A percentile compares a stretch with the other conserved stretches of the same genome.
phyloP scores from a whole-genome alignment of 2,797 vertebrate species.

The Strix occidentalis region DNA sequence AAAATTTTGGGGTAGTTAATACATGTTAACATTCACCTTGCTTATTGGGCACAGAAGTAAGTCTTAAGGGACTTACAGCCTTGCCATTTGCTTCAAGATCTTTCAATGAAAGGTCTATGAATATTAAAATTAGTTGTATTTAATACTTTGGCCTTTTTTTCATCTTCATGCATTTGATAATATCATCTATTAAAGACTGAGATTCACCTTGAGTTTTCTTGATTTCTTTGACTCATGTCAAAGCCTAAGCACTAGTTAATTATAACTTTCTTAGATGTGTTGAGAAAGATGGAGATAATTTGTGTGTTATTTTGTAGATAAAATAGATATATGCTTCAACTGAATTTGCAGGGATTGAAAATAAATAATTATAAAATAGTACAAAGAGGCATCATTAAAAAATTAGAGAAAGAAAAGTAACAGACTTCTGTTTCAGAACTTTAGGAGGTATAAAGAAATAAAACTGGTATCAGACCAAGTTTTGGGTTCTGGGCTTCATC shows the following conservation, averaged over 20 bases:
- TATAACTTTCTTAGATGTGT: neutral
- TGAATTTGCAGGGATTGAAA: neutral
- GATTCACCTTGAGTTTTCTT: neutral
- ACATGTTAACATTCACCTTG: neutral
- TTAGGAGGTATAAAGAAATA: neutral
- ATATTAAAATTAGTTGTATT: neutral
- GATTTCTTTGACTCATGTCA: neutral
- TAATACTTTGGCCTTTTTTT: neutral
- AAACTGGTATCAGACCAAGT: neutral
- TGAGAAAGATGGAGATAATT: neutral
- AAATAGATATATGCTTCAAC: neutral
- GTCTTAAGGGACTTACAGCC: neutral
- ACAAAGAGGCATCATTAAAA: neutral
- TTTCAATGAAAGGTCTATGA: neutral
- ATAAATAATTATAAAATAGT: neutral
- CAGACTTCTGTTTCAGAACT: neutral
- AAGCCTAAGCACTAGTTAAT: neutral
- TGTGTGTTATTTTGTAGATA: neutral
- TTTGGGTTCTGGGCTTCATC: too few relatives aligned
- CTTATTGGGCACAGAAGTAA: too few relatives aligned
- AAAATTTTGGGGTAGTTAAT: neutral
- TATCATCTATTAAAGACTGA: neutral
- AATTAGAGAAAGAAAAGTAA: neutral
- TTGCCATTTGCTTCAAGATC: neutral
- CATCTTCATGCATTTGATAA: neutral